Evolutionary conservation across 2,113 vertebrate genomes (phyloP), one percentile per base, ranked within the genome.

Genomic region (Ramphastos sulfuratus): DNA sequence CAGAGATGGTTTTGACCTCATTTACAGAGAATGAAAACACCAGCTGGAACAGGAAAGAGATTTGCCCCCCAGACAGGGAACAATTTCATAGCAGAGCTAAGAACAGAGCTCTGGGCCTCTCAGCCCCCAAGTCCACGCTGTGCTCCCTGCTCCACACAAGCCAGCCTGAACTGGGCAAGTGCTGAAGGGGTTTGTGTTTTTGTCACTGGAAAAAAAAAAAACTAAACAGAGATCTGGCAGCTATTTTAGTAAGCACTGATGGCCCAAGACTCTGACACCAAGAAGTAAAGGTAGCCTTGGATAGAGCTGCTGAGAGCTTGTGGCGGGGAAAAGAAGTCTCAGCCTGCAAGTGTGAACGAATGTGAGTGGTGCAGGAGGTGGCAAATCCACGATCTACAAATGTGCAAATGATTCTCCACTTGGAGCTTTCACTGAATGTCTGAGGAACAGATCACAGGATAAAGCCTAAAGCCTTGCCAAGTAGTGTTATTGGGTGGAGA

Each of bases 351-450:
- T 20, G 31, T 12, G 73, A 96, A 87, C 63, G 81, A 89, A 93
- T 52, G 71, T 23, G 58, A 70, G 76, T 8, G 80, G 80, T 89
- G 61, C 70, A 82, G 82, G 54, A 91, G 82, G 84, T 94, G 66
- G 50, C 42, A 96, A 95, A 95, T 82, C 94, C 85, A 81, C 30
- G 35, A 65, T 78, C 70, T 84, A 75, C 85, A 75, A 50, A 50
- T 76, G 93, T 94, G 94, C 94, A 94, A 96, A 95, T 27, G 80
- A 92, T 86, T 94, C 96, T 95, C 90, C 83, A 83, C 66, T 88
- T 58, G 54, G 95, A 96, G 93, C n/a, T 95, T 86, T 92, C 94
- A 95, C 27, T 90, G 73, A 94, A 93, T 93, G 61, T 94, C 94
- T 96, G 92, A 96, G 83, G 81, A 95, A 84, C n/a, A 64, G 82